Evolutionary conservation across 2,888 invertebrate species (phyloP).

Genomic region (Cheilosia vulpina): DNA sequence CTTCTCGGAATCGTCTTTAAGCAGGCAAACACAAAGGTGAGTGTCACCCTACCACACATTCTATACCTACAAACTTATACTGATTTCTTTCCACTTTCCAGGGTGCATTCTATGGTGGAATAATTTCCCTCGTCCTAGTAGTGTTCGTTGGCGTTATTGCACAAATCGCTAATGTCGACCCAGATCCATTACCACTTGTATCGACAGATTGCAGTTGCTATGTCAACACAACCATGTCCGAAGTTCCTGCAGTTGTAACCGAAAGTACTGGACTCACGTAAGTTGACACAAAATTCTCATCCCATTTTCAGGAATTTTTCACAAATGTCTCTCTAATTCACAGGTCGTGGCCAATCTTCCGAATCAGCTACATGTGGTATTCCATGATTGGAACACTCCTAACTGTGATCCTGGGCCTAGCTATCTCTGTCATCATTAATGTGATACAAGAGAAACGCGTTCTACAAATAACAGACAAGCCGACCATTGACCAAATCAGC

Average conservation of each 20-base stretch:
- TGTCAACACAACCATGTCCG: conserved; percentile 78
- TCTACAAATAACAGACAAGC: conserved; percentile 78
- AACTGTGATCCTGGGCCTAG: conserved; percentile 89
- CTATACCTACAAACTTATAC: background rate
- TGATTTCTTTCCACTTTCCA: conserved; percentile 22
- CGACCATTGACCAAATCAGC: conserved; percentile 73
- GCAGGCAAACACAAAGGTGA: conserved; percentile 92
- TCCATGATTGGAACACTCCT: conserved; percentile 91
- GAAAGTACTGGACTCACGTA: conserved; percentile 57
- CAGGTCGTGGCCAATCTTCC: conserved; percentile 86
- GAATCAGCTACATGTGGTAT: conserved; percentile 96
- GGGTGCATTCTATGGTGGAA: conserved; percentile 83
- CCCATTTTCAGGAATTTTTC: background rate
- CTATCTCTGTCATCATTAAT: conserved; percentile 87
- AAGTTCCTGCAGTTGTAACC: background rate
- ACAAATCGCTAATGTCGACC: conserved; percentile 80
- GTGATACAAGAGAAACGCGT: conserved; percentile 82
- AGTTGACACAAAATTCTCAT: conserved; percentile 33
- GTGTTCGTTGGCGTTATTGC: conserved; percentile 82
- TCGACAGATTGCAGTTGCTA: conserved; percentile 80
- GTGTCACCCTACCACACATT: conserved; percentile 26
- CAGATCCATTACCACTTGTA: conserved; percentile 78
- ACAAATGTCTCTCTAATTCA: background rate
- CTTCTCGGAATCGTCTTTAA: conserved; percentile 95
- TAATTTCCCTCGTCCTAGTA: conserved; percentile 81